Percentiles rank a stretch among this genome's conserved stretches.
Conservation (phyloP, 2,888 invertebrate genomes). For the Coecobrya sp. region DNA sequence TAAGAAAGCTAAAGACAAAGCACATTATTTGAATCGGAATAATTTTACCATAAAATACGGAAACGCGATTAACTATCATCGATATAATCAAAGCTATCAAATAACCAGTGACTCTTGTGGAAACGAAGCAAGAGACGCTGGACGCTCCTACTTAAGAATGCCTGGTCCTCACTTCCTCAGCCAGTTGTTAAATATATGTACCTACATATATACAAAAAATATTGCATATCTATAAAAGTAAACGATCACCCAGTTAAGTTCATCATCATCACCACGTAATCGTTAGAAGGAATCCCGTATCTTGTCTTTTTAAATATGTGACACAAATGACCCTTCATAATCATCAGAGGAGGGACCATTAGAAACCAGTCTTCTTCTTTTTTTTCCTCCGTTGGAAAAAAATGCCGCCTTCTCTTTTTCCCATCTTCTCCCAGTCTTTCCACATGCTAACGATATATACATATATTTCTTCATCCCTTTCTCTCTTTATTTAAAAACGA, state of each 20-base stretch:
- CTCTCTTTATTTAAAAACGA: background rate
- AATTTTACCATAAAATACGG: background rate
- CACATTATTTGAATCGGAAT: background rate
- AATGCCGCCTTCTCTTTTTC: conserved; percentile 59
- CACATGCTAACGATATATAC: conserved; percentile 68
- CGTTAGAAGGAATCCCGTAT: conserved; percentile 17
- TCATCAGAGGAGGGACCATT: conserved; percentile 75
- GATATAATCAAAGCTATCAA: background rate
- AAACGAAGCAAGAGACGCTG: background rate
- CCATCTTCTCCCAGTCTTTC: conserved; percentile 22
- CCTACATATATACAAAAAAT: background rate
- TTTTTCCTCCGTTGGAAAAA: conserved; percentile 27
- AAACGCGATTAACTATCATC: background rate
- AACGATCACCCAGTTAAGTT: background rate
- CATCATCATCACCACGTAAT: conserved; percentile 11
- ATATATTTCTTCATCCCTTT: background rate
- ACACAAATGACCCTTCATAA: conserved; percentile 77
- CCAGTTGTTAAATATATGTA: background rate
- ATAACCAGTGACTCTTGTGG: background rate
- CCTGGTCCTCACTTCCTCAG: background rate
- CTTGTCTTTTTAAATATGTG: conserved; percentile 66
- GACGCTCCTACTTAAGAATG: background rate
- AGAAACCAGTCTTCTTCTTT: conserved; percentile 59
- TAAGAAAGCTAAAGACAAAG: too few relatives aligned
- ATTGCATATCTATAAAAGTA: background rate